Base-by-base conservation (phyloP, 1,140 invertebrate species). In the Drosophila pseudoobscura region DNA sequence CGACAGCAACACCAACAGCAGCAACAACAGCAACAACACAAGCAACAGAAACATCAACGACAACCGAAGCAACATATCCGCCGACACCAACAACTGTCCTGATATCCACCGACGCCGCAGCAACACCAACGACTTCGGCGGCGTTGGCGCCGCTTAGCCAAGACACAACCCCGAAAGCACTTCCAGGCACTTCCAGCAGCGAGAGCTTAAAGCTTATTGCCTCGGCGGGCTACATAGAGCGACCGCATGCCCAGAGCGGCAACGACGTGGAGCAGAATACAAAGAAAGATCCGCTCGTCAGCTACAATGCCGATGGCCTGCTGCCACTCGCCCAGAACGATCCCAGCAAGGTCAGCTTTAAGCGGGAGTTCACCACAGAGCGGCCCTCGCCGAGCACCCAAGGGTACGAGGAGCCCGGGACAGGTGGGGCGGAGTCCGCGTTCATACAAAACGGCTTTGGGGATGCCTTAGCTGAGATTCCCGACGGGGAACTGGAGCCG, bases 261-360 rank as follows among this genome's bases (percentile, higher is more conserved):
- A 66, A 72, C 31, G 11, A 49, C 1, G 35, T 53, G 24, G 62
- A 62, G 29, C 69, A 65, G 20, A 60, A 58, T 52, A 46, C 51
- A 24, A 62, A 83, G 39, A 20, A 20, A 2, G 1, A 20, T 20
- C 83, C 78, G 0, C 51, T 88, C 53, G 64, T 72, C 46, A 79
- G 45, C 54, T 83, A 78, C 60, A 77, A 65, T n/a, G 26, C 70
- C 0, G 82, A 82, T 15, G 73, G 64, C 2, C 24, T 85, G 17
- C 73, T 80, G 49, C 61, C 80, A 3, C 46, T 77, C 57, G 57
- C 73, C 26, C 68, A 74, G 17, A 72, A 59, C 44, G 89, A 91
- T 85, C 82, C 89, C 52, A 91, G 73, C 63, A 91, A 91, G 53
- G 71, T 91, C 22, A 91, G 91, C 58, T 89, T 91, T 49, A 91